Conservation (phyloP, 2,888 invertebrate species). For the Diaphora mendica region DNA sequence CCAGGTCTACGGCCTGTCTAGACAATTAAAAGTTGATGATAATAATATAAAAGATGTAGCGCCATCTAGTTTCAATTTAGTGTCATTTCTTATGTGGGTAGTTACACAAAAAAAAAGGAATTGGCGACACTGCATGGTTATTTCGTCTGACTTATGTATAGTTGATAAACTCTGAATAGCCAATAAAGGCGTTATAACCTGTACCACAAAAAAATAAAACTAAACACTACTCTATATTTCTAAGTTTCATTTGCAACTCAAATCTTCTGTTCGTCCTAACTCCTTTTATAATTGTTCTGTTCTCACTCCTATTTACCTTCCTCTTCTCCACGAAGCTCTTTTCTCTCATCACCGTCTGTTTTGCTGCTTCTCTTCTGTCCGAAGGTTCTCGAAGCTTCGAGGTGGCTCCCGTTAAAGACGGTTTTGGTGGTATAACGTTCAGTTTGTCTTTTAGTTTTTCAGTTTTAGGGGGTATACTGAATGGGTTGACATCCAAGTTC, state of each 20-base stretch:
- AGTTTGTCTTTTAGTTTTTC: slow-evolving; percentile 49
- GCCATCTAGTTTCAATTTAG: background rate
- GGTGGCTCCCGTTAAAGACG: slow-evolving; percentile 65
- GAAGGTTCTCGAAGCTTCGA: slow-evolving; percentile 16
- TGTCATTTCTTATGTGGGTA: background rate
- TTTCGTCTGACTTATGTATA: background rate
- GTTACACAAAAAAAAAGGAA: background rate
- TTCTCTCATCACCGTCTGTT: slow-evolving; percentile 72
- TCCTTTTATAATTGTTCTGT: slow-evolving; percentile 86
- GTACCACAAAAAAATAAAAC: background rate
- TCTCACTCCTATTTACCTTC: slow-evolving; percentile 68
- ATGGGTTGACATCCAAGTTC: slow-evolving; percentile 75
- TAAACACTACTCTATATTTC: slow-evolving; percentile 71
- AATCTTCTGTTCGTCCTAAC: slow-evolving; percentile 91
- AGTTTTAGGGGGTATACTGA: slow-evolving; percentile 64
- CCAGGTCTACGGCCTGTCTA: too few relatives aligned
- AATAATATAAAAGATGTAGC: background rate
- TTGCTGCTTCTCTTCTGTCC: slow-evolving; percentile 62
- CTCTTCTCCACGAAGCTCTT: slow-evolving; percentile 69
- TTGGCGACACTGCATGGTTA: background rate
- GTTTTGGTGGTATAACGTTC: slow-evolving; percentile 51
- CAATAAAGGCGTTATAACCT: background rate
- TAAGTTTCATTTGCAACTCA: slow-evolving; percentile 90
- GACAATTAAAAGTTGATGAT: background rate
- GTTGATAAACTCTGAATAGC: background rate